A percentile compares a stretch with the other conserved stretches of the same genome.
These are phyloP conservation scores for Oenanthe oenanthe DNA, from an alignment of 2,113 vertebrate species.

Conservation along the genomic window DNA sequence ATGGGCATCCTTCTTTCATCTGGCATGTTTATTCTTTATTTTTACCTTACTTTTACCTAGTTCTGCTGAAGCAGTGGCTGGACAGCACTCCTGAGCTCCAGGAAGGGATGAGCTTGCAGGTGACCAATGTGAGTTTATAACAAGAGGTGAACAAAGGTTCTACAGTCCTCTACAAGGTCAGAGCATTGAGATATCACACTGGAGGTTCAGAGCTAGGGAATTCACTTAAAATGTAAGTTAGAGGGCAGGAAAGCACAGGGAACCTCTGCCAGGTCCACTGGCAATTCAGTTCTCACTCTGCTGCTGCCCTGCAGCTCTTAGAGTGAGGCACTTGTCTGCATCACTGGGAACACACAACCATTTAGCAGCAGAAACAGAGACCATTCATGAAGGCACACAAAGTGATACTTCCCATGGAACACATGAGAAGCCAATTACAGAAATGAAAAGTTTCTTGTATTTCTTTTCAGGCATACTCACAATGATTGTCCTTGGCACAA, in stretches of 20 bases:
- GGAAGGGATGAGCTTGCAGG: rapidly evolving
- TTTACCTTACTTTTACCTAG: not conserved
- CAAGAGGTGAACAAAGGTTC: not conserved
- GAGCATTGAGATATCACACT: not conserved
- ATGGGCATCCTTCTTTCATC: not conserved
- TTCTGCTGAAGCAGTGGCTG: not conserved
- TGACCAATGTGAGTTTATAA: not conserved
- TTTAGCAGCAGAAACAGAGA: not conserved
- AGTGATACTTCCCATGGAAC: not conserved
- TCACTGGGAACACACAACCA: not conserved
- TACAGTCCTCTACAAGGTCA: not conserved
- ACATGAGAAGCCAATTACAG: not conserved
- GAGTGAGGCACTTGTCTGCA: not conserved
- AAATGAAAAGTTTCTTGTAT: not conserved
- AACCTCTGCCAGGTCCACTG: not conserved
- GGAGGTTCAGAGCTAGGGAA: not conserved
- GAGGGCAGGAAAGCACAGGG: not conserved
- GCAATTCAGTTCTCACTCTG: not conserved
- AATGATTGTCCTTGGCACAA: not conserved
- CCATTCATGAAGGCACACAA: not conserved
- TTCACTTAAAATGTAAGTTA: not conserved
- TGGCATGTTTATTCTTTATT: not conserved
- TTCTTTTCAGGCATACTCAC: not conserved
- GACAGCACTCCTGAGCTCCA: not conserved
- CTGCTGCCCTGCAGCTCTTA: not conserved